Base-by-base conservation (phyloP, 2,888 invertebrate genomes). In the Dicranocentrus wangi region DNA sequence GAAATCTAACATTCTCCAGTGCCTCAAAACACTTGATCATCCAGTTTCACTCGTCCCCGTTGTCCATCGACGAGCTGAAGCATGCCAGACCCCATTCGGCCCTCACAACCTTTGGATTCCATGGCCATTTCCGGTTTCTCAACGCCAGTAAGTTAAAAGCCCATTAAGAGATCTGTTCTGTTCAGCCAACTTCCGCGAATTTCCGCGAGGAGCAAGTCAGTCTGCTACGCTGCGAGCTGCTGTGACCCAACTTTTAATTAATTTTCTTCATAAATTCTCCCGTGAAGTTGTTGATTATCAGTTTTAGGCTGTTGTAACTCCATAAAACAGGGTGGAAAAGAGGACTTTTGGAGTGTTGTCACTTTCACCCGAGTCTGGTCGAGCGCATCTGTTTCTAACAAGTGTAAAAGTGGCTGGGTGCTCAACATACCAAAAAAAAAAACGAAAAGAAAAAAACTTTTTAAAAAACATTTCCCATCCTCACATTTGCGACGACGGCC, bases 1-100 rank as follows among this genome's bases (percentile, higher is more conserved):
- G 93, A 60, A 94, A 94, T 32, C 92, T 92, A 81, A 92, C 93
- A 13, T 90, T 94, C 75, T 94, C 93, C 90, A 94, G 94, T 19
- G 93, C 94, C 13, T 93, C 93, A 28, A 92, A 93, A 1, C 92
- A 92, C 1, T 90, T 94, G 32, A 92, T 94, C 32, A 89, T 95
- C 85, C 94, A 94, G 89, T 93, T 94, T 88, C 94, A 94, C 88
- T 89, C 90, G 3, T 89, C 82, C 21, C 60, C 70, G 8, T 60
- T 68, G 27, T 19, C 73, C 7, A 27, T 81, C 10, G 76, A 82
- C 10, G 82, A 82, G 25, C 42, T 79, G 39, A 55, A 55, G 21
- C 55, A 55, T 55, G 55, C 23, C 5, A 55, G 55, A 55, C 55
- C 55, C 1, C 55, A 55, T 23, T 55, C 68, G 23, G 66, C 68